Evolutionary conservation across 2,888 invertebrate species (phyloP).

Genomic region (Atethmia centrago): DNA sequence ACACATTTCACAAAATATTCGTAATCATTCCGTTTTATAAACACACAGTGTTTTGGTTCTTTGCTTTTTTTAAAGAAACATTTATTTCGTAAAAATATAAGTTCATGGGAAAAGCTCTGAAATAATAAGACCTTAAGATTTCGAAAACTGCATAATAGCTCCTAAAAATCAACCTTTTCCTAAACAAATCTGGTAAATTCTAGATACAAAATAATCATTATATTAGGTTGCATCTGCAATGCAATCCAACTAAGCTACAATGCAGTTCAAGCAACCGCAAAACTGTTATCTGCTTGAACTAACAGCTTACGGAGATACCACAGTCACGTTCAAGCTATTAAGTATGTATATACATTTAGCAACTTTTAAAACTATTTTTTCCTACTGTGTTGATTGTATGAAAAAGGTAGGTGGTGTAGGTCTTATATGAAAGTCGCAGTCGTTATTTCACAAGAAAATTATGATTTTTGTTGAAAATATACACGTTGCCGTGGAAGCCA

Average conservation of each 20-base stretch:
- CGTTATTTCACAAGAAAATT: not conserved
- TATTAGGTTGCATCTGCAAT: not conserved
- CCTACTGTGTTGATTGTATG: not conserved
- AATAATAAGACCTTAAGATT: not conserved
- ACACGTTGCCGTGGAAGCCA: not conserved
- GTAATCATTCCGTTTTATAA: not conserved
- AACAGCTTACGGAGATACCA: no score
- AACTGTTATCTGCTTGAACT: not conserved
- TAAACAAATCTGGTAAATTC: not conserved
- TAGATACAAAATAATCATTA: not conserved
- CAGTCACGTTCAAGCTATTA: not conserved
- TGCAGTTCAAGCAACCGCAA: not conserved
- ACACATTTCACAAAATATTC: not conserved
- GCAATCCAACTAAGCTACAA: not conserved
- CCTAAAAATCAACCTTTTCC: no score
- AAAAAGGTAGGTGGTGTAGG: no score
- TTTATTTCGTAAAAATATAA: not conserved
- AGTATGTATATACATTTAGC: not conserved
- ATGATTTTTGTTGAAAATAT: not conserved
- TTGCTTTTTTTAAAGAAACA: not conserved
- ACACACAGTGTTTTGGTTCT: not conserved
- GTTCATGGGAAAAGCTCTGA: not conserved
- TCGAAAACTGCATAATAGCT: not conserved
- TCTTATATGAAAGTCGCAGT: not conserved
- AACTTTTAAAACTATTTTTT: not conserved